phyloP scores from a whole-genome alignment of 2,113 vertebrate species.

The Syngnathus typhle region DNA sequence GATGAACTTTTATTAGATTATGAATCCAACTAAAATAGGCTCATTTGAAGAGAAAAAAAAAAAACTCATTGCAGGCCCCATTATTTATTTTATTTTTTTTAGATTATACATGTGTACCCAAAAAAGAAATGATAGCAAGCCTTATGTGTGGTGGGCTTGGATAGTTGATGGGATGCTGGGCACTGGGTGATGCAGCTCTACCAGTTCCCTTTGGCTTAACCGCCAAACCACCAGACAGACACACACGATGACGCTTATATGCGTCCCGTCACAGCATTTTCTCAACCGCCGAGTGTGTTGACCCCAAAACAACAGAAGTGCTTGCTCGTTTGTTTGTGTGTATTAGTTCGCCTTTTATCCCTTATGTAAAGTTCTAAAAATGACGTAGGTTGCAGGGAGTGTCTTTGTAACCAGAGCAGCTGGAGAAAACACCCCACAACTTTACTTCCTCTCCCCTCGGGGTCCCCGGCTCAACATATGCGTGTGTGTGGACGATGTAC shows the following conservation, averaged over 20 bases:
- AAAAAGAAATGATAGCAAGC: background rate
- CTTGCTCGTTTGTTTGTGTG: conserved; percentile 1
- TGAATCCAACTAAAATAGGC: too few relatives aligned
- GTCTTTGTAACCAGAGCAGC: conserved; percentile 57
- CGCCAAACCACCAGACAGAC: conserved; percentile 7
- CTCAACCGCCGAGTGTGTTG: background rate
- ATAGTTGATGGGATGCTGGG: background rate
- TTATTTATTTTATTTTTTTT: too few relatives aligned
- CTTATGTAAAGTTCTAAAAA: conserved; percentile 20
- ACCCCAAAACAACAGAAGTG: background rate
- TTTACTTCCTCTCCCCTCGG: conserved; percentile 39
- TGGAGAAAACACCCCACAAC: conserved; percentile 59
- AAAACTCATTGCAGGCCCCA: too few relatives aligned
- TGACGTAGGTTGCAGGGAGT: conserved; percentile 45
- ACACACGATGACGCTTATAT: background rate
- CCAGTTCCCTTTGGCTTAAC: conserved; percentile 35
- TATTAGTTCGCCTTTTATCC: background rate
- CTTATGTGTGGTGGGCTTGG: background rate
- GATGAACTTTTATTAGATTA: too few relatives aligned
- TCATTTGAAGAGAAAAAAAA: too few relatives aligned
- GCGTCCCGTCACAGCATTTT: background rate
- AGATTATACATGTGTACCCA: background rate
- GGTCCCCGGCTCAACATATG: conserved; percentile 31
- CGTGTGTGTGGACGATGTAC: conserved; percentile 32
- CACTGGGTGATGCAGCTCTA: conserved; percentile 14